A percentile compares a stretch with the other conserved stretches of the same genome.
Evolutionary conservation across 2,113 vertebrate genomes (phyloP).

Genomic region (Daboia siamensis): DNA sequence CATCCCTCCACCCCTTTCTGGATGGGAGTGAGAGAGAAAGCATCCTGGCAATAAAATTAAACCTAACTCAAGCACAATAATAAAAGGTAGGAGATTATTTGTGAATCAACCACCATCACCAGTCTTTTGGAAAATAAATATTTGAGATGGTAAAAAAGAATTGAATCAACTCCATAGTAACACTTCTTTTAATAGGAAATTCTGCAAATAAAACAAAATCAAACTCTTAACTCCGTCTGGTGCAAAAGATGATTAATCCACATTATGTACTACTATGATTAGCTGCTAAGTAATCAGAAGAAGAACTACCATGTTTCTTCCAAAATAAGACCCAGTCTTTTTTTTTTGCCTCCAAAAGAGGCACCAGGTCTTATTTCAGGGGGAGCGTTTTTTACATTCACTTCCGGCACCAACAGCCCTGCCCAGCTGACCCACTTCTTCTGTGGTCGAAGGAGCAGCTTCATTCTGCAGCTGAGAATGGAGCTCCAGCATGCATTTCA

Average conservation of each 20-base stretch:
- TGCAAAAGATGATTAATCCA: neutral
- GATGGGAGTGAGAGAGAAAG: neutral
- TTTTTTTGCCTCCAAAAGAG: no score
- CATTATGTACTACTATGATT: neutral
- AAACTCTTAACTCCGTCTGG: neutral
- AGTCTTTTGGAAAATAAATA: neutral
- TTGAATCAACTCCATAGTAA: neutral
- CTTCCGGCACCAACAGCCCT: no score
- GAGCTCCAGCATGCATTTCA: no score
- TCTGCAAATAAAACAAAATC: neutral
- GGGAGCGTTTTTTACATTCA: no score
- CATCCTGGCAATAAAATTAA: neutral
- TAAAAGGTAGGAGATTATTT: neutral
- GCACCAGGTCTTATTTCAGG: no score
- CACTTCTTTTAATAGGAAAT: neutral
- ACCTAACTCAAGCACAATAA: neutral
- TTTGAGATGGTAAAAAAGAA: neutral
- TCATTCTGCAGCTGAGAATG: no score
- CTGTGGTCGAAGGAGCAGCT: no score
- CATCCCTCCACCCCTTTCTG: neutral
- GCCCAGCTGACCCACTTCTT: no score
- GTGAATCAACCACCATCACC: neutral
- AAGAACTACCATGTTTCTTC: no score
- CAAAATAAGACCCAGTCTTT: no score
- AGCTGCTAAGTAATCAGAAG: neutral